Evolutionary conservation across 2,888 invertebrate genomes (phyloP).

Genomic region (Bembecia ichneumoniformis): DNA sequence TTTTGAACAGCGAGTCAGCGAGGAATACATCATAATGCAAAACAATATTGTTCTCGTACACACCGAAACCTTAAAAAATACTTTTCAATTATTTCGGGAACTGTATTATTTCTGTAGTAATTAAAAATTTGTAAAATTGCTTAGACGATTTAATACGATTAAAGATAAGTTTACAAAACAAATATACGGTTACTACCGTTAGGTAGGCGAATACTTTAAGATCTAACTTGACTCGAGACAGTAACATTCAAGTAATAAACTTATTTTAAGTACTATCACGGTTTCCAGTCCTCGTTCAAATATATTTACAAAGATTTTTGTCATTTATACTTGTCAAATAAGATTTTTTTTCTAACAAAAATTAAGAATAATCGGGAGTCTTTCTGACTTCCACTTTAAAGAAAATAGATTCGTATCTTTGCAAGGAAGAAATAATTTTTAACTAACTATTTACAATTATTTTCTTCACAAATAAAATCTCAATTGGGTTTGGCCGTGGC

Average conservation of each 20-base stretch:
- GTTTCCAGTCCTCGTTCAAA: constrained; percentile 36
- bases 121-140: constrained; percentile 25
- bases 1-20: constrained; percentile 52
- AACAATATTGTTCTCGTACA: constrained; percentile 58
- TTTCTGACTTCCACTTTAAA: not conserved
- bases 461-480: constrained; percentile 33
- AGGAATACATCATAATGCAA: constrained; percentile 42
- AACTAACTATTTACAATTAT: constrained; percentile 27
- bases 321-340: constrained; percentile 5
- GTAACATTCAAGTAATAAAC: constrained; percentile 25
- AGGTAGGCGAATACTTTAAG: constrained; percentile 21
- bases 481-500: constrained; percentile 6
- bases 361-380: not conserved
- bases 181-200: constrained; percentile 2
- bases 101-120: not conserved
- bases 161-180: constrained; percentile 1
- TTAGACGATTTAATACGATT: constrained; percentile 18
- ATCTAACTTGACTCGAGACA: constrained; percentile 41
- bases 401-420: not conserved
- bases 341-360: not conserved
- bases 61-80: constrained; percentile 37
- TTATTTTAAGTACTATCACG: constrained; percentile 61
- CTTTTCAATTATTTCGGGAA: constrained; percentile 5
- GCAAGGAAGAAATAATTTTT: constrained; percentile 52
- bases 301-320: constrained; percentile 14